phyloP scores from a whole-genome alignment of 2,113 vertebrate species.

The Guaruba guarouba region DNA sequence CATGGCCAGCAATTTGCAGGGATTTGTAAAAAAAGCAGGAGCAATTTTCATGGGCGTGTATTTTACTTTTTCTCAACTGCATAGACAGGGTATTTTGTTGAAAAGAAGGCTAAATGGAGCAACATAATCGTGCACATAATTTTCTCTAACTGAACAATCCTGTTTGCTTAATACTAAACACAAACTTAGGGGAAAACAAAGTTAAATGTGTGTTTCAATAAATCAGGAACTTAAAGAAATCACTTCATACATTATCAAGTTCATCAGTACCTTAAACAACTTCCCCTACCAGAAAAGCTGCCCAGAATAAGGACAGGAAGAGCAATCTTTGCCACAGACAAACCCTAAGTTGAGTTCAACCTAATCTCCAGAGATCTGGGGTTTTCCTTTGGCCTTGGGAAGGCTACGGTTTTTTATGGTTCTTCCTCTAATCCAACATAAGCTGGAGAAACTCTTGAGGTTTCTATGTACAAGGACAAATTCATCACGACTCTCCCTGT shows the following conservation, averaged over 20 bases:
- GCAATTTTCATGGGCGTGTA: background rate
- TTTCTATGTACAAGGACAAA: background rate
- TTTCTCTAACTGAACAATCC: background rate
- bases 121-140: background rate
- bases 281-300: slow-evolving; percentile 29
- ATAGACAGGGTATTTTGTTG: background rate
- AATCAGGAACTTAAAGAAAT: slow-evolving; percentile 14
- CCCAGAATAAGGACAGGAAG: background rate
- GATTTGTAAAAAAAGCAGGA: background rate
- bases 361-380: background rate
- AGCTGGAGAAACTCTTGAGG: background rate
- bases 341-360: background rate
- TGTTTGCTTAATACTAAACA: background rate
- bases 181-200: background rate
- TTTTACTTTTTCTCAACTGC: background rate
- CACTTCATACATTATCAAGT: background rate
- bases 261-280: background rate
- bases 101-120: background rate
- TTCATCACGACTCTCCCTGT: background rate
- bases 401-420: background rate
- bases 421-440: background rate
- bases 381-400: background rate
- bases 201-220: background rate
- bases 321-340: background rate
- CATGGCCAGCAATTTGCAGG: background rate